Conservation (phyloP, 2,888 invertebrate genomes). For the Muschampia plurimacula region DNA sequence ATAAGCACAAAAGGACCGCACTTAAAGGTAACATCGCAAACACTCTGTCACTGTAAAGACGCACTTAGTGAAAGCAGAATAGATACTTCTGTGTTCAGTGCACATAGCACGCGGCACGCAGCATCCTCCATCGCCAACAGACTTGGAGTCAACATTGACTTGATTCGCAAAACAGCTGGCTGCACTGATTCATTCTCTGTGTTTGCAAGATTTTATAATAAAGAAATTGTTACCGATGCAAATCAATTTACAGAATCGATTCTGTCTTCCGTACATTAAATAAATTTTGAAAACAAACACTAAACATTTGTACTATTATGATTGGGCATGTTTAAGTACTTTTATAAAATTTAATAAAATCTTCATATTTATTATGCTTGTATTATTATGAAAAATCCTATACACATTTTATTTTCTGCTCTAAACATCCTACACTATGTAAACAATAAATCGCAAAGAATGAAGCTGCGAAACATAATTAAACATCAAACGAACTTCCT, state of each 20-base stretch:
- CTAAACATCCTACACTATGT: conserved; percentile 12
- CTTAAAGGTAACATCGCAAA: conserved; percentile 12
- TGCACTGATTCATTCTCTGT: conserved; percentile 13
- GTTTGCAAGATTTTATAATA: conserved; percentile 28
- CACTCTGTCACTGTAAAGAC: conserved; percentile 15
- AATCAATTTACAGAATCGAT: conserved; percentile 15
- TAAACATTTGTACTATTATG: too few species aligned
- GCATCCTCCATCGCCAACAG: conserved; percentile 15
- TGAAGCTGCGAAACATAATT: conserved; percentile 18
- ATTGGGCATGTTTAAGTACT: too few species aligned
- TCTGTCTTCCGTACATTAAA: neutral
- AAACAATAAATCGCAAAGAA: conserved; percentile 2
- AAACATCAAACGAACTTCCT: conserved; percentile 8
- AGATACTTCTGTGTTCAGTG: conserved; percentile 16
- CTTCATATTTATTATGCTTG: too few species aligned
- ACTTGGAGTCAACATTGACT: conserved; percentile 7
- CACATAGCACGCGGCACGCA: conserved; percentile 26
- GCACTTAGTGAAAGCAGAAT: neutral
- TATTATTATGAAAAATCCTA: too few species aligned
- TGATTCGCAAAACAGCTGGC: conserved; percentile 23
- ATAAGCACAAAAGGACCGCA: neutral
- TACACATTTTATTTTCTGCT: conserved; percentile 2
- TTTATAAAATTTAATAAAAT: too few species aligned
- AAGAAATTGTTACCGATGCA: conserved; percentile 1
- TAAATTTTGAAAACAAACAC: neutral